Evolutionary conservation across 2,888 invertebrate species (phyloP).

Genomic region (Lysandra bellargus): DNA sequence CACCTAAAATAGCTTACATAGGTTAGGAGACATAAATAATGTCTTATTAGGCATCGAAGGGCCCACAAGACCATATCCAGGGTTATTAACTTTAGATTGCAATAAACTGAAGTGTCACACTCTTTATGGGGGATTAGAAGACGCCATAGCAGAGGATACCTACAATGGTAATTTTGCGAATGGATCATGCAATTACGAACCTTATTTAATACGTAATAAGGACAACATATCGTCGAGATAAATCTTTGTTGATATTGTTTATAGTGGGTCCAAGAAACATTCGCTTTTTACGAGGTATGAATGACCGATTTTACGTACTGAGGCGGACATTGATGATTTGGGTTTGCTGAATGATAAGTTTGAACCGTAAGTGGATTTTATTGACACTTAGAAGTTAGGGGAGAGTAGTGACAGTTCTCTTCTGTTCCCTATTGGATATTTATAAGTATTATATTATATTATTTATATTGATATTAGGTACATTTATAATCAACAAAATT

Average conservation of each 20-base stretch:
- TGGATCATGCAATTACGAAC: conserved; percentile 34
- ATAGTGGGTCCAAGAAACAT: conserved; percentile 73
- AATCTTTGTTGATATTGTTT: conserved; percentile 58
- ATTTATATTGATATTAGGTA: too few species aligned
- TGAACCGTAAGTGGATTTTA: background rate
- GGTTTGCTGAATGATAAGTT: conserved; percentile 38
- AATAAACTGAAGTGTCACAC: conserved; percentile 74
- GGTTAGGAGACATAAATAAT: conserved; percentile 44
- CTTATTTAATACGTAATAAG: conserved; percentile 42
- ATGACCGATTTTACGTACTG: conserved; percentile 68
- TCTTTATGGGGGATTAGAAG: conserved; percentile 72
- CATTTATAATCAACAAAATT: too few species aligned
- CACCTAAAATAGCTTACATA: conserved; percentile 34
- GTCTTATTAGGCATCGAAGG: conserved; percentile 45
- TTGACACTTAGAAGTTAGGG: background rate
- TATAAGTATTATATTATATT: too few species aligned
- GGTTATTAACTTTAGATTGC: conserved; percentile 75
- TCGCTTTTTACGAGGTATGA: conserved; percentile 75
- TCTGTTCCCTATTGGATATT: background rate
- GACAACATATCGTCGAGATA: conserved; percentile 39
- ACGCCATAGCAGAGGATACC: conserved; percentile 52
- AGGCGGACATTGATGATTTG: conserved; percentile 65
- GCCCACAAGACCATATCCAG: conserved; percentile 50
- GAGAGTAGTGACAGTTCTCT: background rate
- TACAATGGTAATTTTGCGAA: conserved; percentile 31